Evolutionary conservation across 2,113 vertebrate genomes (phyloP), one percentile per base, ranked within the genome.

Genomic region (Chlamydotis undulata): DNA sequence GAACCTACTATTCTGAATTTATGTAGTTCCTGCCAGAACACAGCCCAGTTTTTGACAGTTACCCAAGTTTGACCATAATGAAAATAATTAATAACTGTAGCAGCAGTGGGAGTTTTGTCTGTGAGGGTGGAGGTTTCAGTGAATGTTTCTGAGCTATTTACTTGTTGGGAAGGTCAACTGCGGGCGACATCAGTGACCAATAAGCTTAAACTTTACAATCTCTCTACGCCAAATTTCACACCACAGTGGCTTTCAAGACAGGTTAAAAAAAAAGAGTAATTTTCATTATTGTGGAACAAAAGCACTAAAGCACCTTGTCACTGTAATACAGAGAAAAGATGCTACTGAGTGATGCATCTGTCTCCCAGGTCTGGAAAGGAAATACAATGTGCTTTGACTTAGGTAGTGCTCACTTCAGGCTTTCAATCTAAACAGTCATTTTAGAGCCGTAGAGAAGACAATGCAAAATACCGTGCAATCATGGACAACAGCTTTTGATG

Each of bases 271-370:
- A 70, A 67, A 70, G 47, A 83, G 81, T 45, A 33, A 64, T 94
- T 95, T 95, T 79, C 64, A 37, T 93, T 49, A 50, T 39, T 71
- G 53, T 45, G 37, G 91, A 95, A 94, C 80, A 96, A 95, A 97
- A 93, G 49, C 49, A 71, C 65, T 71, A 55, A 75, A 90, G 56
- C 45, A 84, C 31, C 71, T 81, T 74, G 35, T 87, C 76, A 90
- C 61, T 89, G 49, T 33, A 82, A 88, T 45, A 25, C 3, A 83
- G 60, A 87, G 82, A 88, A 87, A 93, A 84, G 69, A 23, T 61
- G 59, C 31, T 57, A 16, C 16, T 61, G 83, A 88, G 50, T 79
- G 92, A 68, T 0, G 0, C 37, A 39, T 50, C 65, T 63, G 71
- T 15, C 53, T 89, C 49, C 73, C 43, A 79, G 71, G 37, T 59